A percentile compares a stretch with the other conserved stretches of the same genome.
Conservation (phyloP, 1,140 invertebrate species). For the Archivesica marissinica region DNA sequence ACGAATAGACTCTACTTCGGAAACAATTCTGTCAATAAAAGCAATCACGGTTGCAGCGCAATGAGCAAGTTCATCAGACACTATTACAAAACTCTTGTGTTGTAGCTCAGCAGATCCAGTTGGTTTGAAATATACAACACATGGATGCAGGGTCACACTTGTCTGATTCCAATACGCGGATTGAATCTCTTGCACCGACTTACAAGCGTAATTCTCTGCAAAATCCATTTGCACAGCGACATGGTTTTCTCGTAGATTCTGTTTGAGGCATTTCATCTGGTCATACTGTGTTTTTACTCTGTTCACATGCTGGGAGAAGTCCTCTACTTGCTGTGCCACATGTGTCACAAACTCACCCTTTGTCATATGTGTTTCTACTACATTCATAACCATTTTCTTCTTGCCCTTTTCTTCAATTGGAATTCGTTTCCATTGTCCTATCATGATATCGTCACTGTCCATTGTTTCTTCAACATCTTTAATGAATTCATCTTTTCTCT, state of each 20-base stretch:
- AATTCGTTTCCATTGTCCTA: constrained; percentile 49
- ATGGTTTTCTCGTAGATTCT: constrained; percentile 51
- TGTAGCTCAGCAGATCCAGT: constrained; percentile 7
- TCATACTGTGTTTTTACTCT: constrained; percentile 48
- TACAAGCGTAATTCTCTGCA: constrained; percentile 61
- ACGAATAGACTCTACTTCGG: neutral
- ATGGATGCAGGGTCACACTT: constrained; percentile 54
- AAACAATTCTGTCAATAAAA: constrained; percentile 50
- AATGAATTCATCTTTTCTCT: neutral
- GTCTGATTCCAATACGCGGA: constrained; percentile 54
- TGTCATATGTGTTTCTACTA: constrained; percentile 2
- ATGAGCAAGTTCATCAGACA: constrained; percentile 56
- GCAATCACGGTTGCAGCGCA: constrained; percentile 45
- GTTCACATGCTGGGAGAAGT: constrained; percentile 41
- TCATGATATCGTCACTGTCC: neutral
- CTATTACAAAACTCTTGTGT: constrained; percentile 56
- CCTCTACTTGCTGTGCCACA: neutral
- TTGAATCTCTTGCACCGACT: constrained; percentile 31
- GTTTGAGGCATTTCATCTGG: constrained; percentile 51
- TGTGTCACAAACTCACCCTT: constrained; percentile 39
- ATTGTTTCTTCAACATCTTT: constrained; percentile 2
- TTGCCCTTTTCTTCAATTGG: constrained; percentile 20
- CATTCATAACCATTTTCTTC: constrained; percentile 40
- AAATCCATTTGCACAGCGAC: constrained; percentile 64
- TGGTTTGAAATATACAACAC: constrained; percentile 47